A percentile compares a stretch with the other conserved stretches of the same genome.
Evolutionary conservation across 2,113 vertebrate genomes (phyloP).

Genomic region (Misgurnus mizolepis): DNA sequence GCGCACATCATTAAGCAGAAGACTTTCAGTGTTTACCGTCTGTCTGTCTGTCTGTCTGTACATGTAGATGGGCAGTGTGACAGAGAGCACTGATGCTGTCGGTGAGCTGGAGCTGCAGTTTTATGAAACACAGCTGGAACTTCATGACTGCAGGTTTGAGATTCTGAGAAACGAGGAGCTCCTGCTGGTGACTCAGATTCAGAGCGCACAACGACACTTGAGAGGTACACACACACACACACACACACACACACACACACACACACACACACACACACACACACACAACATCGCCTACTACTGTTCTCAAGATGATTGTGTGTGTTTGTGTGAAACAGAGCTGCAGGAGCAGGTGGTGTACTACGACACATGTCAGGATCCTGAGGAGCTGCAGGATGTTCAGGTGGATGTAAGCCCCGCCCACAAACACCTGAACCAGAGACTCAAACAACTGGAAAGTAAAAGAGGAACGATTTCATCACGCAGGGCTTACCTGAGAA

Average conservation of each 20-base stretch:
- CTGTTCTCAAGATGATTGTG: not conserved
- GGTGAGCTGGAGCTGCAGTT: constrained; percentile 89
- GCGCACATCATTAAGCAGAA: too few relatives aligned
- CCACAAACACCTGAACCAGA: constrained; percentile 71
- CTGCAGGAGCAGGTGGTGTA: constrained; percentile 95
- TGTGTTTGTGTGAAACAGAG: constrained; percentile 77
- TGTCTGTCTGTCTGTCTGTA: not conserved
- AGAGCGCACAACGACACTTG: constrained; percentile 84
- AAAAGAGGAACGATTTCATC: constrained; percentile 85
- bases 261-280: not conserved
- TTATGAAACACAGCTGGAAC: constrained; percentile 89
- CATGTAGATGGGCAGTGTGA: constrained; percentile 78
- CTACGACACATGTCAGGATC: constrained; percentile 91
- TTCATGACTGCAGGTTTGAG: constrained; percentile 90
- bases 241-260: too few relatives aligned
- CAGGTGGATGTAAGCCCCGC: constrained; percentile 56
- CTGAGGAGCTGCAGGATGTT: constrained; percentile 82
- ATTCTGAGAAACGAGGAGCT: constrained; percentile 91
- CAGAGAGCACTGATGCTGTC: constrained; percentile 64
- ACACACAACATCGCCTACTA: too few relatives aligned
- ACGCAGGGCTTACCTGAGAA: constrained; percentile 86
- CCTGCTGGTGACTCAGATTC: constrained; percentile 84
- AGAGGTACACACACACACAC: constrained; percentile 74
- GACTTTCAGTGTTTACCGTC: not conserved
- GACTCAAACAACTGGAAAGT: constrained; percentile 81